Percentiles rank a stretch among this genome's conserved stretches.
These are phyloP conservation scores for Drosophila nikananu DNA, from an alignment of 1,140 invertebrate genomes.

Conservation along the genomic window DNA sequence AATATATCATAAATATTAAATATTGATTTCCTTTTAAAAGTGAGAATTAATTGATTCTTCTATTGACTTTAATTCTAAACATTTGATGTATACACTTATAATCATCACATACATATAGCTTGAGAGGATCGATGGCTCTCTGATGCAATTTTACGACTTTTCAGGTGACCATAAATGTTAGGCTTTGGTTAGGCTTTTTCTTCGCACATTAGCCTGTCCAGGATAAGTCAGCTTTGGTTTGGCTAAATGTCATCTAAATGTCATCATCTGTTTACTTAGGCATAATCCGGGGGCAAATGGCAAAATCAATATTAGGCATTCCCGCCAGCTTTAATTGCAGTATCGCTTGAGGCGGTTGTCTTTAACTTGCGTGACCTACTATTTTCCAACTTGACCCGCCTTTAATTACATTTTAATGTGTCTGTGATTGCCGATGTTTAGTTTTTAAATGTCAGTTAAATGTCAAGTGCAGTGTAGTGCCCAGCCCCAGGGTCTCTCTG, in stretches of 20 bases:
- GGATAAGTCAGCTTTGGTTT: slow-evolving; percentile 33
- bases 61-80: neutral
- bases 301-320: slow-evolving; percentile 62
- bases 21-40: neutral
- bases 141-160: slow-evolving; percentile 10
- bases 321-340: slow-evolving; percentile 66
- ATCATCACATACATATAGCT: neutral
- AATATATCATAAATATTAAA: neutral
- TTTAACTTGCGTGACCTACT: slow-evolving; percentile 46
- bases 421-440: slow-evolving; percentile 12
- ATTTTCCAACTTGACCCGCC: slow-evolving; percentile 12
- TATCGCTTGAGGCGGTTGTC: slow-evolving; percentile 33
- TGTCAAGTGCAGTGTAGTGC: slow-evolving; percentile 63
- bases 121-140: neutral
- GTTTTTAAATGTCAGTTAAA: slow-evolving; percentile 66
- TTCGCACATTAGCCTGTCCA: slow-evolving; percentile 60
- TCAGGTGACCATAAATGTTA: slow-evolving; percentile 56
- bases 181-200: slow-evolving; percentile 34
- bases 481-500: slow-evolving; percentile 9
- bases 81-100: neutral
- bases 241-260: slow-evolving; percentile 61
- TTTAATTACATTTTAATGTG: slow-evolving; percentile 67
- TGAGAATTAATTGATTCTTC: neutral
- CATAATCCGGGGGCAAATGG: slow-evolving; percentile 58
- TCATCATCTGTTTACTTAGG: slow-evolving; percentile 43